Percentiles rank a stretch among this genome's conserved stretches.
Conservation (phyloP, 2,797 vertebrate species). For the Salarias fasciatus region DNA sequence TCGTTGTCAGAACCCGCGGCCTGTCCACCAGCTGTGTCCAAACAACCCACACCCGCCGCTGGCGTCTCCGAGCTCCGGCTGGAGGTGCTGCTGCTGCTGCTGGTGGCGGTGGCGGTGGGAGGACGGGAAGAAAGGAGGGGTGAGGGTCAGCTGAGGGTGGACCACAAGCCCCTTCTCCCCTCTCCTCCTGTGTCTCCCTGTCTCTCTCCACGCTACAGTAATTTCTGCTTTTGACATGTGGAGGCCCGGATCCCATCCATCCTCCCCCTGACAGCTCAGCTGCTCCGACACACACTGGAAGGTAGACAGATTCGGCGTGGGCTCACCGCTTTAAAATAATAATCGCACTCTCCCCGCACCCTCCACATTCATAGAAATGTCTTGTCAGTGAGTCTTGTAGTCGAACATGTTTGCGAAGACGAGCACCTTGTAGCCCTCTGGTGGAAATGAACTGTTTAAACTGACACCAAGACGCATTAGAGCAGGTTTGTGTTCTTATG, state of each 20-base stretch:
- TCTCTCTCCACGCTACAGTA: conserved; percentile 62
- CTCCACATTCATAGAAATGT: conserved; percentile 11
- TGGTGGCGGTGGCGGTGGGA: conserved; percentile 6
- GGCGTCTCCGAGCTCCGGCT: conserved; percentile 34
- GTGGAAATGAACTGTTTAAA: background rate
- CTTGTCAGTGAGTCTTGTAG: background rate
- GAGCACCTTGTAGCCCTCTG: conserved; percentile 8
- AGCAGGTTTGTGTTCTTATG: background rate
- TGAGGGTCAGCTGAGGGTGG: conserved; percentile 57
- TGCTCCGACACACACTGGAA: conserved; percentile 30
- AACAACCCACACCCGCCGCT: conserved; percentile 46
- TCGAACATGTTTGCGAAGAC: background rate
- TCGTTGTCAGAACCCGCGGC: conserved; percentile 39
- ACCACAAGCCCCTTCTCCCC: conserved; percentile 24
- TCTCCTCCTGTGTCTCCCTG: background rate
- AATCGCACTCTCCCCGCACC: conserved; percentile 34
- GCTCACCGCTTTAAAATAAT: conserved; percentile 27
- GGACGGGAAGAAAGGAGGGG: conserved; percentile 1
- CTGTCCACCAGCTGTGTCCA: conserved; percentile 71
- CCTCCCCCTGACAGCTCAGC: conserved; percentile 52
- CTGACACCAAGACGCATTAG: background rate
- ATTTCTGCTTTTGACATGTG: conserved; percentile 65
- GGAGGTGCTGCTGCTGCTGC: conserved; percentile 5
- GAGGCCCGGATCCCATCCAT: conserved; percentile 50
- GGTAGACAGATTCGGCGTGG: conserved; percentile 25